phyloP scores from a whole-genome alignment of 2,888 invertebrate species.

The Cetonia aurata region DNA sequence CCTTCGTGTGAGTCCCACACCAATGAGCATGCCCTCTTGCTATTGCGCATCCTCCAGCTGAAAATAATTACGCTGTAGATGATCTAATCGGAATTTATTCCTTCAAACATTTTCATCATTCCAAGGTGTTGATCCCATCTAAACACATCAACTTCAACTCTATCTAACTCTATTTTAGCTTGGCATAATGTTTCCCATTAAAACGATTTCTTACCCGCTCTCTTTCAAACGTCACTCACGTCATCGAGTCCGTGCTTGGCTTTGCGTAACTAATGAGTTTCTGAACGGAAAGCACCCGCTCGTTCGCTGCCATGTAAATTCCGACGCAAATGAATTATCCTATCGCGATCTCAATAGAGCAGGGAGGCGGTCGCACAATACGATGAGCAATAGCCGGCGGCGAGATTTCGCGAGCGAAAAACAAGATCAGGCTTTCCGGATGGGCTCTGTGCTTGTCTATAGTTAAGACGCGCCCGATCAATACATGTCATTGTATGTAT shows the following conservation, averaged over 20 bases:
- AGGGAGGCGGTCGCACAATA: background rate
- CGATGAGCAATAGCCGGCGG: slow-evolving; percentile 11
- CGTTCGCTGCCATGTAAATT: slow-evolving; percentile 17
- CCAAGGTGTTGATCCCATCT: slow-evolving; percentile 4
- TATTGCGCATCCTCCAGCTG: too few relatives aligned
- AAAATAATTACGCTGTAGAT: too few relatives aligned
- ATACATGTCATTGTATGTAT: background rate
- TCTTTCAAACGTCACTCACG: slow-evolving; percentile 35
- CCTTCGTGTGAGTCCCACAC: too few relatives aligned
- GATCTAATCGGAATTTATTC: background rate
- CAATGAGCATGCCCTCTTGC: too few relatives aligned
- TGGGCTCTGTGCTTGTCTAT: background rate
- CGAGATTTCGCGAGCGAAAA: slow-evolving; percentile 22
- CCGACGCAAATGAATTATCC: slow-evolving; percentile 33
- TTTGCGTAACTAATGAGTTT: slow-evolving; percentile 39
- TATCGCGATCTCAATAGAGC: slow-evolving; percentile 12
- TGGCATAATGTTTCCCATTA: slow-evolving; percentile 17
- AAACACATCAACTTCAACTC: background rate
- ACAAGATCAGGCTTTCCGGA: too few relatives aligned
- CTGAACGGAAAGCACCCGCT: slow-evolving; percentile 11
- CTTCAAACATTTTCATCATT: slow-evolving; percentile 1
- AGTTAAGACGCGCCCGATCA: background rate
- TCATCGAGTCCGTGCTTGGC: background rate
- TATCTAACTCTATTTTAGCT: slow-evolving; percentile 9
- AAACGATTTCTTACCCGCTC: slow-evolving; percentile 22